Evolutionary conservation across 2,888 invertebrate species (phyloP), one percentile per base, ranked within the genome.

Genomic region (Cataglyphis livida): DNA sequence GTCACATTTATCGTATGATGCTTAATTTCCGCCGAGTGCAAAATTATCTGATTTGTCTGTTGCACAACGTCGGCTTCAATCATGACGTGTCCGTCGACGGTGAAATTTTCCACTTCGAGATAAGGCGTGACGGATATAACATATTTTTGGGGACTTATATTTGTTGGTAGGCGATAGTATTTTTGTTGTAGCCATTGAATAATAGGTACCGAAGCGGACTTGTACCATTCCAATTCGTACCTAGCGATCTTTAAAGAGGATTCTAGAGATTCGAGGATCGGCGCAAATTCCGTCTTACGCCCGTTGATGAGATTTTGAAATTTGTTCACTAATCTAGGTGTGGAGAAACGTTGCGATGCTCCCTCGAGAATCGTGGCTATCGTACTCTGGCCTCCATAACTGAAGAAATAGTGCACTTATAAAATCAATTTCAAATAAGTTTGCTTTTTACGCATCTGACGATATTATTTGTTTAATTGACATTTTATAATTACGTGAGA

Each of bases 61-160:
- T 76, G 35, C 0, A 0, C 15, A 0, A 93, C 89, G 0, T 10
- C 12, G 0, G 91, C 90, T 1, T 25, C 61, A 44, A 93, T 93
- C 3, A 81, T 21, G 1, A 93, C 92, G 0, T 2, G 57, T 41
- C 94, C 92, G 1, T 89, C 73, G 89, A 94, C 38, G 0, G 87
- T 90, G 21, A 93, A 93, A 25, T 94, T 94, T 0, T 92, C 92
- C 5, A 95, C 92, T 48, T 93, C 92, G 0, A 96, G 95, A 70
- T 96, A 91, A 0, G 96, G 94, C 71, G 91, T 94, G 0, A 96
- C 92, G 18, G 92, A 92, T 18, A 96, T 95, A 25, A 95, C 95
- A 90, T 96, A 97, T 86, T 95, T 95, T 0, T 93, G 93, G 0
- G 96, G 96, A n/a, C 90, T 90, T 0, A 96, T 94, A 48, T 94